These are phyloP conservation scores for Acleris laterana DNA, from an alignment of 2,888 invertebrate genomes.

Conservation along the genomic window DNA sequence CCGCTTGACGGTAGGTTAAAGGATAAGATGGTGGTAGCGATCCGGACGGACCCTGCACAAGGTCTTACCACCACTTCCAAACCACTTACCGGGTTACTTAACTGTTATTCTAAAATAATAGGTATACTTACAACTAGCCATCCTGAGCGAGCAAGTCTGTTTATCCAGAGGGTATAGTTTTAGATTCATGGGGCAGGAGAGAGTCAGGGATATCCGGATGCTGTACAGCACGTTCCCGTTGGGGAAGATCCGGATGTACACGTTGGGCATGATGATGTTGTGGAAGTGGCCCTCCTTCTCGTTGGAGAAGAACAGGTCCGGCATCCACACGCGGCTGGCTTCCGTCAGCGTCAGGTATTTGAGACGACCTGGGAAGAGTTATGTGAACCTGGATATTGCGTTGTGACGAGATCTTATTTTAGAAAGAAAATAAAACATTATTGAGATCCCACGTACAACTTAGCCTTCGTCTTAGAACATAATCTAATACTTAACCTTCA, in stretches of 20 bases:
- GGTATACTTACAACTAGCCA: conserved; percentile 96
- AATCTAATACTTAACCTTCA: no score
- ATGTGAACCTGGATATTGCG: neutral
- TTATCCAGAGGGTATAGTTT: conserved; percentile 98
- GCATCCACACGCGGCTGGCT: conserved; percentile 98
- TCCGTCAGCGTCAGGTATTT: conserved; percentile 97
- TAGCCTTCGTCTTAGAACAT: no score
- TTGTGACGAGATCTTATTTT: neutral
- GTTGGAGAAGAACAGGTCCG: conserved; percentile 98
- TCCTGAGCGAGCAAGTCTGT: conserved; percentile 96
- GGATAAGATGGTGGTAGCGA: no score
- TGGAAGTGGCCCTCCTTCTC: conserved; percentile 99
- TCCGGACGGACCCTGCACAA: no score
- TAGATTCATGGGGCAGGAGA: conserved; percentile 98
- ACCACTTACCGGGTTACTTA: no score
- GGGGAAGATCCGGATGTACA: conserved; percentile 97
- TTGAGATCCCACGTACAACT: no score
- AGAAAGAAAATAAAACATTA: no score
- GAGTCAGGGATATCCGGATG: conserved; percentile 97
- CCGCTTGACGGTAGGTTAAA: no score
- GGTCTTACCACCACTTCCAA: no score
- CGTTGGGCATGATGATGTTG: conserved; percentile 98
- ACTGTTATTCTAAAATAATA: no score
- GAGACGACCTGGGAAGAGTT: conserved; percentile 87
- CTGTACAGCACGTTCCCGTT: conserved; percentile 98